Evolutionary conservation across 2,797 vertebrate species (phyloP).

Genomic region (Helarctos malayanus): DNA sequence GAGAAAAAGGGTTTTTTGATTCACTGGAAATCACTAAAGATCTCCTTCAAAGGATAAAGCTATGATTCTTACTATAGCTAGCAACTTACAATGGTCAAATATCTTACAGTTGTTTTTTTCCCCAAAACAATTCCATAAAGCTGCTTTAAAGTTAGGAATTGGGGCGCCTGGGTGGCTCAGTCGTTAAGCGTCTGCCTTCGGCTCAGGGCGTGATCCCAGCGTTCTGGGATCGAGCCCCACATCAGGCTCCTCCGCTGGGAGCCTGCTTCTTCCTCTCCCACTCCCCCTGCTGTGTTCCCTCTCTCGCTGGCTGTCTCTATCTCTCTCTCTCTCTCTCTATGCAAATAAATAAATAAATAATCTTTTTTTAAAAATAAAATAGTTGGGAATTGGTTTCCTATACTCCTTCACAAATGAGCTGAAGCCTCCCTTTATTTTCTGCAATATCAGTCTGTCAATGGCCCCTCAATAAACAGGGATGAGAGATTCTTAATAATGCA

Average conservation of each 20-base stretch:
- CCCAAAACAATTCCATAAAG: constrained; percentile 38
- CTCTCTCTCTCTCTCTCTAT: too few species aligned
- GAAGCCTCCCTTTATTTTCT: background rate
- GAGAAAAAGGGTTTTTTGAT: background rate
- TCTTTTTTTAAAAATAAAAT: too few species aligned
- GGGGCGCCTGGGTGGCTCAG: background rate
- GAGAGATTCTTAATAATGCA: constrained; percentile 5
- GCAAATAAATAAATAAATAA: too few species aligned
- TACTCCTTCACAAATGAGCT: background rate
- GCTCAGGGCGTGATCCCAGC: too few species aligned
- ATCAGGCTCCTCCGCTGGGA: too few species aligned
- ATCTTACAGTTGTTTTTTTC: background rate
- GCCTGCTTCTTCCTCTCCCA: too few species aligned
- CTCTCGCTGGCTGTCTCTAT: too few species aligned
- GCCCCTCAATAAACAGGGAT: background rate
- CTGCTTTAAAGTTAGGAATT: background rate
- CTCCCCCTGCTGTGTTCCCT: too few species aligned
- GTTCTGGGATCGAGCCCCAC: too few species aligned
- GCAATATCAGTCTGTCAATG: background rate
- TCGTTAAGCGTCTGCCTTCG: too few species aligned
- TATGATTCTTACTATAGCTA: constrained; percentile 14
- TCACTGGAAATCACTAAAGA: background rate
- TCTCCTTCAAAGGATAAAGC: constrained; percentile 9
- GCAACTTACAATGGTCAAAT: background rate
- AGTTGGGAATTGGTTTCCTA: background rate